Base-by-base conservation (phyloP, 2,113 vertebrate species). In the Trachemys scripta region DNA sequence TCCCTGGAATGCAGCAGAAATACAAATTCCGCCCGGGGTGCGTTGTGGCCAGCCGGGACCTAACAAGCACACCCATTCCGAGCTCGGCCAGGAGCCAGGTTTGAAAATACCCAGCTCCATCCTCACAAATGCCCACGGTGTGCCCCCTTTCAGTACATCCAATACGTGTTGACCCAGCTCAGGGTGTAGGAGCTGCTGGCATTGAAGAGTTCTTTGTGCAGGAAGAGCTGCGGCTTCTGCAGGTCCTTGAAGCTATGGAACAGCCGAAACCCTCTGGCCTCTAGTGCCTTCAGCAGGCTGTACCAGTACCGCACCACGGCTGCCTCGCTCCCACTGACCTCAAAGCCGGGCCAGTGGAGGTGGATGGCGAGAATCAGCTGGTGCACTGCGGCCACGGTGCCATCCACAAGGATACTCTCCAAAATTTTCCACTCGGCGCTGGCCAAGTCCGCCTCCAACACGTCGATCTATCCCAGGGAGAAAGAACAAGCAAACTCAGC, bases 261-360 rank as follows among this genome's bases (percentile, higher is more conserved):
- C 85, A 98, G 96, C 87, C 91, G 94, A 47, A 98, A 96, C 79
- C 98, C 98, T 57, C 95, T 94, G 25, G 79, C 95, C 29, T 94
- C 86, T 17, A 98, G 95, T 45, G 97, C 97, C 62, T 84, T 96
- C 78, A 98, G 95, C 82, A 98, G 81, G 79, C 98, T 98, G 97
- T 98, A 98, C 98, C 98, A 99, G 92, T 98, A 98, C 82, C 97
- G 97, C 69, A 98, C 96, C 82, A 98, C 98, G 47, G 98, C 98
- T 38, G 98, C 96, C 1, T 98, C 85, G 1, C 90, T 94, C n/a
- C 98, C 98, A 11, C 96, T 97, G 79, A 98, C 98, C 95, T 98
- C 98, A 91, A 98, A 98, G 38, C 98, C 98, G 1, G 98, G 97
- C 98, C 98, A 98, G 42, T 98, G 98, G 89, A 98, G 97, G 96